These are phyloP conservation scores for Drosophila gaucha DNA, from an alignment of 2,888 invertebrate species.

Conservation along the genomic window DNA sequence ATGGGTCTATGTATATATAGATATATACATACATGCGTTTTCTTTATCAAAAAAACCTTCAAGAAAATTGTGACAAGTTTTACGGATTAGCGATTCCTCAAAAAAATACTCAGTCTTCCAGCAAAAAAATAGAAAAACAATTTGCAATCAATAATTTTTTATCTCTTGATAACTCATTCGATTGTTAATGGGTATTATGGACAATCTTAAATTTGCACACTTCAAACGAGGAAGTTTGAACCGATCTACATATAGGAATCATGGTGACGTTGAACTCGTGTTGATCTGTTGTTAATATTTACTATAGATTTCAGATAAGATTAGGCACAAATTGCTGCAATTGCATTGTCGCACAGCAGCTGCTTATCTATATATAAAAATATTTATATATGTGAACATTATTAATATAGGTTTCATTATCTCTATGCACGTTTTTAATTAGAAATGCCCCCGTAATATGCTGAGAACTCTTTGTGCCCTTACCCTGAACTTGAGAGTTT, in stretches of 20 bases:
- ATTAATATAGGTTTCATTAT: background rate
- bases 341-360: slow-evolving; percentile 32
- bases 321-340: slow-evolving; percentile 7
- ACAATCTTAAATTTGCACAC: background rate
- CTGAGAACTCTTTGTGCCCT: slow-evolving; percentile 1
- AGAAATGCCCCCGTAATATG: slow-evolving; percentile 3
- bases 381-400: slow-evolving; percentile 7
- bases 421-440: slow-evolving; percentile 42
- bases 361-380: slow-evolving; percentile 33
- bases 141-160: slow-evolving; percentile 38
- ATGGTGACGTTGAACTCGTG: slow-evolving; percentile 2
- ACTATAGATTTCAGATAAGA: slow-evolving; percentile 43
- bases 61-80: slow-evolving; percentile 3
- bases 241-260: slow-evolving; percentile 3
- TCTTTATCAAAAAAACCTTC: slow-evolving; percentile 53
- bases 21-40: too few species aligned
- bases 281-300: slow-evolving; percentile 25
- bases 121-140: background rate
- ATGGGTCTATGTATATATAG: slow-evolving; percentile 13
- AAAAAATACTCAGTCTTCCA: slow-evolving; percentile 1
- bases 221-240: slow-evolving; percentile 9
- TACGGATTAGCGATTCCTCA: slow-evolving; percentile 17
- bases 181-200: slow-evolving; percentile 18
- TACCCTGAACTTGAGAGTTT: slow-evolving; percentile 39
- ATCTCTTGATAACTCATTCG: slow-evolving; percentile 35